Conservation (phyloP, 2,888 invertebrate genomes). For the Imbricaverruca yamaguchii region DNA sequence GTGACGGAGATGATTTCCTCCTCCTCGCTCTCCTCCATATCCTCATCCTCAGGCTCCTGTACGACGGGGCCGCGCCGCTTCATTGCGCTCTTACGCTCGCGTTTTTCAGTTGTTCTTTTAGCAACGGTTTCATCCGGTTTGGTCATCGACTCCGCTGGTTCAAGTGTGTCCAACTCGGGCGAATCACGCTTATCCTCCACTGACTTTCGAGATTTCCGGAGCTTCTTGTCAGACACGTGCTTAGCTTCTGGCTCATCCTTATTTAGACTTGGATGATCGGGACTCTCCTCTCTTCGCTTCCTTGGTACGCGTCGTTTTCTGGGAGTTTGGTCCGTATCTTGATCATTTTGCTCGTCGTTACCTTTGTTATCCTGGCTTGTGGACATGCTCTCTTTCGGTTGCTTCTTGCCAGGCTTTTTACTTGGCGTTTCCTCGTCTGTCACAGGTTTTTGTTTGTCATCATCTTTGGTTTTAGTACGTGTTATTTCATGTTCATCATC, state of each 20-base stretch:
- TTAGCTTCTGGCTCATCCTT: slow-evolving; percentile 23
- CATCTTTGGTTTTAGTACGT: slow-evolving; percentile 18
- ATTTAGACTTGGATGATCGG: slow-evolving; percentile 15
- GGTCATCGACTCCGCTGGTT: not conserved
- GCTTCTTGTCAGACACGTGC: not conserved
- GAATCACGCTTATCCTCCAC: not conserved
- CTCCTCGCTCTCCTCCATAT: not conserved
- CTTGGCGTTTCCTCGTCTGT: slow-evolving; percentile 38
- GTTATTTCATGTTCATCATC: slow-evolving; percentile 25
- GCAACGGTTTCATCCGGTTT: not conserved
- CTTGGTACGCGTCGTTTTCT: slow-evolving; percentile 1
- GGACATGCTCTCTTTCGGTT: slow-evolving; percentile 31
- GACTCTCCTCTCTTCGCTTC: slow-evolving; percentile 10
- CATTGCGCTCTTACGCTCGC: too few relatives aligned
- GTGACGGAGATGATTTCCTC: not conserved
- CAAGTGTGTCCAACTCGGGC: not conserved
- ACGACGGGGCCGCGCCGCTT: not conserved
- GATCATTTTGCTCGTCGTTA: not conserved
- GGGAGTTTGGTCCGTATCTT: too few relatives aligned
- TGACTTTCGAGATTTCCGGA: not conserved
- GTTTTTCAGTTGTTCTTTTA: not conserved
- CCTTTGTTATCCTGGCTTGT: slow-evolving; percentile 30
- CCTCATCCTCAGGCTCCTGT: not conserved
- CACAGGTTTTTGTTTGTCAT: slow-evolving; percentile 35
- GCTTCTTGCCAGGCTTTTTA: slow-evolving; percentile 28